Percentiles rank a stretch among this genome's conserved stretches.
phyloP scores from a whole-genome alignment of 1,140 invertebrate genomes.

The Agrilus planipennis region DNA sequence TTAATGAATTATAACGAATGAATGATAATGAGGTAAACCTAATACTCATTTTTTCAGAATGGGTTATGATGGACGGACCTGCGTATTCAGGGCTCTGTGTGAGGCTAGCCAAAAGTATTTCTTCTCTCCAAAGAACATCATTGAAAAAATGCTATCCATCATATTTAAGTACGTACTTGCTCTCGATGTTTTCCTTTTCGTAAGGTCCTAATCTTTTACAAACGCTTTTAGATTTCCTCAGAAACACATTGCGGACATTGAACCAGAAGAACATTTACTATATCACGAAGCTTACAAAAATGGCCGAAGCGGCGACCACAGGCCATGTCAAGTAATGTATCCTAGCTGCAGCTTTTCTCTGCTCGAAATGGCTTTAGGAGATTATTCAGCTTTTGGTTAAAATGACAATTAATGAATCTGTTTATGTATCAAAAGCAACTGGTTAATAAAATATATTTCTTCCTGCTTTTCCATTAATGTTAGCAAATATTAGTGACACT shows the following conservation, averaged over 20 bases:
- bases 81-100: constrained; percentile 61
- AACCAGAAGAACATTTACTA: constrained; percentile 51
- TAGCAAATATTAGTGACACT: too few species aligned
- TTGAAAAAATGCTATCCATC: constrained; percentile 58
- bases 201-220: neutral
- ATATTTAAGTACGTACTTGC: constrained; percentile 48
- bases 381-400: constrained; percentile 41
- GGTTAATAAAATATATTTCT: too few species aligned
- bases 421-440: too few species aligned
- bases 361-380: constrained; percentile 58
- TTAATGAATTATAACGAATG: too few species aligned
- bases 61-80: constrained; percentile 52
- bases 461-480: too few species aligned
- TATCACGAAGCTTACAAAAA: constrained; percentile 53
- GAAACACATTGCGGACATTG: constrained; percentile 44
- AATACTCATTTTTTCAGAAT: constrained; percentile 33
- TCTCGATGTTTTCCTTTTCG: constrained; percentile 1
- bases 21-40: too few species aligned
- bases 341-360: constrained; percentile 55
- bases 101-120: constrained; percentile 53
- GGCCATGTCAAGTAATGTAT: constrained; percentile 44
- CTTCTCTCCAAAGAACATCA: constrained; percentile 46
- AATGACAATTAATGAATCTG: neutral
- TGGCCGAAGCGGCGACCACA: constrained; percentile 31
- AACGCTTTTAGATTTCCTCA: constrained; percentile 46